Evolutionary conservation across 2,113 vertebrate species (phyloP).

Genomic region (Thalassarche chlororhynchos): DNA sequence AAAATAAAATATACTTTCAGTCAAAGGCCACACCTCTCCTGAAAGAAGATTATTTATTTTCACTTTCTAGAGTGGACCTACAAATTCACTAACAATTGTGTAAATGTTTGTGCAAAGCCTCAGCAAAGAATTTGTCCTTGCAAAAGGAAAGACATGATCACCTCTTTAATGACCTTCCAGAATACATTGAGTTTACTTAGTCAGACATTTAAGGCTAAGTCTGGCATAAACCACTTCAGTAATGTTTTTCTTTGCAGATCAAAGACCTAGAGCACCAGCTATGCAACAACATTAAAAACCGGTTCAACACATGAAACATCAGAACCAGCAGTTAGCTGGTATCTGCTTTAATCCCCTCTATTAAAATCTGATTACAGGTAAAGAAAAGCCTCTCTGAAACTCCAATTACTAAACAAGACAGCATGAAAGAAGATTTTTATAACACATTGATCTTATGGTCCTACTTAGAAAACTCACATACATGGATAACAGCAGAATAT

Average conservation of each 20-base stretch:
- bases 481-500: background rate
- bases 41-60: background rate
- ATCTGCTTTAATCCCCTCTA: background rate
- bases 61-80: background rate
- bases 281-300: background rate
- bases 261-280: background rate
- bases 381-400: background rate
- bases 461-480: background rate
- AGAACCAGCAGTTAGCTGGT: background rate
- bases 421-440: background rate
- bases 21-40: background rate
- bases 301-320: background rate
- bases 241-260: background rate
- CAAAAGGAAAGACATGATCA: background rate
- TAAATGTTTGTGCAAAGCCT: background rate
- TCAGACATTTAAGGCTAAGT: background rate
- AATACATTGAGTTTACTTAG: background rate
- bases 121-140: background rate
- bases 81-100: background rate
- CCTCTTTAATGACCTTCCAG: background rate
- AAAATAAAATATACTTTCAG: background rate
- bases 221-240: background rate
- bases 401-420: background rate
- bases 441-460: background rate
- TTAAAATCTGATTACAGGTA: background rate